A percentile compares a stretch with the other conserved stretches of the same genome.
These are phyloP conservation scores for Cydia splendana DNA, from an alignment of 1,140 invertebrate species.

Conservation along the genomic window DNA sequence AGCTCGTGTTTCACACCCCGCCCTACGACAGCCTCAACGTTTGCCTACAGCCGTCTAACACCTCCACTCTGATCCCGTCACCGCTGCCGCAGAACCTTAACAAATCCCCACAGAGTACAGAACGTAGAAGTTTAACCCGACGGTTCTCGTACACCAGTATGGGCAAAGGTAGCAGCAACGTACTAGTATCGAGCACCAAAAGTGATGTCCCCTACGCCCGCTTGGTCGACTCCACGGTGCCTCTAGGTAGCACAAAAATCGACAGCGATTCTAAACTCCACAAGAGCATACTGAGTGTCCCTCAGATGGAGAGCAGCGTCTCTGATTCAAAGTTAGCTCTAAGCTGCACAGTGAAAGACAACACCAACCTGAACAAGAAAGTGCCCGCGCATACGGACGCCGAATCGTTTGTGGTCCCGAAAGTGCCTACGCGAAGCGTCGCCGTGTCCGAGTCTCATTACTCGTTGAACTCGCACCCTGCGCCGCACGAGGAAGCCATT, in stretches of 20 bases:
- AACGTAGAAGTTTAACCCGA: slow-evolving; percentile 79
- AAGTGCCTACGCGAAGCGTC: slow-evolving; percentile 71
- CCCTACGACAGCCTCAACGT: slow-evolving; percentile 90
- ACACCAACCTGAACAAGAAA: slow-evolving; percentile 48
- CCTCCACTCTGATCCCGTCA: slow-evolving; percentile 69
- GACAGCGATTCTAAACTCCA: slow-evolving; percentile 90
- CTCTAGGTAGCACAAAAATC: slow-evolving; percentile 81
- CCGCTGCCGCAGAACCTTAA: slow-evolving; percentile 68
- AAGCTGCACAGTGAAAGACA: slow-evolving; percentile 70
- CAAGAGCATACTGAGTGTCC: slow-evolving; percentile 78
- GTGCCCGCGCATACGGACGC: slow-evolving; percentile 57
- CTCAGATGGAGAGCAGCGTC: slow-evolving; percentile 85
- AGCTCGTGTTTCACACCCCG: slow-evolving; percentile 94
- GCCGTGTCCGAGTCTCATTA: slow-evolving; percentile 83
- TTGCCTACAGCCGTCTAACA: slow-evolving; percentile 85
- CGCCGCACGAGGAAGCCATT: slow-evolving; percentile 78
- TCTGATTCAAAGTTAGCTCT: slow-evolving; percentile 90
- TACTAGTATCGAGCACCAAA: slow-evolving; percentile 69
- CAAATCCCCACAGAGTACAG: slow-evolving; percentile 69
- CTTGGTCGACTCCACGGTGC: slow-evolving; percentile 82
- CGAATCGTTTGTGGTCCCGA: slow-evolving; percentile 59
- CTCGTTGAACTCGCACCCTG: slow-evolving; percentile 79
- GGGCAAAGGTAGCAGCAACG: slow-evolving; percentile 72
- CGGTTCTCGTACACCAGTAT: slow-evolving; percentile 84
- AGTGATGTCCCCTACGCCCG: slow-evolving; percentile 90